Base-by-base conservation (phyloP, 2,888 invertebrate genomes). In the Tanytarsus gracilentus region DNA sequence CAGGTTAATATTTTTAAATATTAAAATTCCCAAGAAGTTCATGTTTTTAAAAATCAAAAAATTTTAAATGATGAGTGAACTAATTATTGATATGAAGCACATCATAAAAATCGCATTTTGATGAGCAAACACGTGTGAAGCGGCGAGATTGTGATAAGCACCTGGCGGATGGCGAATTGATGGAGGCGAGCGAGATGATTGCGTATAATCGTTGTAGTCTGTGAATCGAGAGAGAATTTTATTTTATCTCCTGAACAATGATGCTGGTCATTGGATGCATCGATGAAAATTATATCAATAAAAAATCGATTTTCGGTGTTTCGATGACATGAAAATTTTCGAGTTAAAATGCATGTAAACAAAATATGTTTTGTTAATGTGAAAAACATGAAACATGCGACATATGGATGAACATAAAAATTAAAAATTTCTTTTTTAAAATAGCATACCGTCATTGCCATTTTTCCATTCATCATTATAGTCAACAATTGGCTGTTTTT, bases 161-260 rank as follows among this genome's bases (percentile, higher is more conserved):
- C 74, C 74, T 36, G 74, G 74, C 64, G 73, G 72, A 71, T 74
- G 72, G 67, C 74, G 73, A 66, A 73, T 69, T 26, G 44, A 44
- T 33, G 60, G 60, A 11, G 58, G 58, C 18, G 48, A 44, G 16
- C 61, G 48, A 26, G 61, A 61, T 52, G 62, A 55, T 40, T 27
- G 51, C 33, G 48, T 51, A 29, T 51, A 62, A 44, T 62, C 62
- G 44, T 58, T 61, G 30, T 62, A 62, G 33, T 62, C 71, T 69
- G 65, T 63, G 67, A 63, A 48, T 27, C 26, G 18, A 36, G 27
- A 55, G 48, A 8, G 25, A 33, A 18, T n/a, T 23, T 61, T 27
- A 11, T 3, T 23, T 49, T 55, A n/a, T n/a, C n/a, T n/a, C n/a
- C n/a, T n/a, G n/a, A n/a, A n/a, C n/a, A n/a, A n/a, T n/a, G n/a